Conservation (phyloP, 2,888 invertebrate species). For the Scrobipalpa atriplicella region DNA sequence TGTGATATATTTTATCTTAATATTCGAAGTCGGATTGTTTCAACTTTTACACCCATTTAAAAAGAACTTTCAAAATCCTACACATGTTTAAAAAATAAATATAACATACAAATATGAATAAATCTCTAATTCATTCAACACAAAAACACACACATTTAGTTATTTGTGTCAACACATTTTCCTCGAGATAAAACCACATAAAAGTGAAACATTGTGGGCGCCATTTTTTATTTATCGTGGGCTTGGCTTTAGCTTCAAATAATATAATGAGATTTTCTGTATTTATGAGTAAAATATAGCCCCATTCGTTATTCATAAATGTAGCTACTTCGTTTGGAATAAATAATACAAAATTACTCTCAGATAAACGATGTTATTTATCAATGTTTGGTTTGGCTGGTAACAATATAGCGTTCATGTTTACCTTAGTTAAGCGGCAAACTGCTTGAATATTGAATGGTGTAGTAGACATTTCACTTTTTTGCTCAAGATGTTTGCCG, state of each 20-base stretch:
- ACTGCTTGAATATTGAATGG: no score
- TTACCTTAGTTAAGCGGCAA: no score
- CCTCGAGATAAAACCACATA: constrained; percentile 16
- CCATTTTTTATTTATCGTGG: constrained; percentile 42
- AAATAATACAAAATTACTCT: constrained; percentile 10
- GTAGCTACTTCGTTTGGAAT: background rate
- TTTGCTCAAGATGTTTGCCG: no score
- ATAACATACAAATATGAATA: background rate
- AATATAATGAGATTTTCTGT: constrained; percentile 39
- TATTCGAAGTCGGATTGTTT: background rate
- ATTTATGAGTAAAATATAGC: constrained; percentile 40
- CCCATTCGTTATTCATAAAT: constrained; percentile 15
- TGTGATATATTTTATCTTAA: background rate
- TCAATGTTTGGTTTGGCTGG: constrained; percentile 21
- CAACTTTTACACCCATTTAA: background rate
- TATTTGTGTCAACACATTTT: constrained; percentile 18
- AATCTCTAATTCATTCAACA: constrained; percentile 22
- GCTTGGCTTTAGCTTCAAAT: constrained; percentile 54
- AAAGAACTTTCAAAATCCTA: background rate
- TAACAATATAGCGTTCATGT: constrained; percentile 43
- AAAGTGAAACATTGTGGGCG: constrained; percentile 14
- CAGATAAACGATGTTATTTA: constrained; percentile 12
- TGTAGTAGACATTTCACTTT: no score
- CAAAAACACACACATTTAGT: constrained; percentile 28
- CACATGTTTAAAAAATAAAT: background rate